Evolutionary conservation across 64 coral and sea anemone species (phyloP), one percentile per base, ranked within the genome.

Genomic region (Stichodactyla mertensii): DNA sequence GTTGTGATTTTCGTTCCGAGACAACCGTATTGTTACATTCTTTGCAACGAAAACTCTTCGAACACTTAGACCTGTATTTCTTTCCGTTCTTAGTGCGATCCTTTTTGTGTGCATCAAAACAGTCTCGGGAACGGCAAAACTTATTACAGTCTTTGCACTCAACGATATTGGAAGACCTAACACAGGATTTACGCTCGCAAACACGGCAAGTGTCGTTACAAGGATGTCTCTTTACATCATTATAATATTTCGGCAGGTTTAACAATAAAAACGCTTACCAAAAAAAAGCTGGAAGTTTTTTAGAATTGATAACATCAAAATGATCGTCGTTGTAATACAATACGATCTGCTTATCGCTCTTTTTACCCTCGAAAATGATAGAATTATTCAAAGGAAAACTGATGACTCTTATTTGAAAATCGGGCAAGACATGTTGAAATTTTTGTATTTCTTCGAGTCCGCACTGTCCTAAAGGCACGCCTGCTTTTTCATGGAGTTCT

Each of bases 181-280:
- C 60, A 85, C 55, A 85, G 64, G 16, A 20, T 22, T 86, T 71
- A 45, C 45, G 64, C 55, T 85, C 83, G 31, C 31, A 51, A 23
- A 11, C 55, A 27, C 14, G 6, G 45, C 22, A 84, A 16, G 18
- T 55, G 9, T 74, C 85, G 18, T 71, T 71, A 71, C 67, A 71
- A 7, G 67, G 67, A 19, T 45, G 36, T 45, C 36, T 45, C 36
- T 45, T 45, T 45, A 2, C 36, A 45, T 45, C 36, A 45, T 45
- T 71, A 19, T 71, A 71, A 27, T 20, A 27, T 71, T 71, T 71
- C 19, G 7, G 26, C 67, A 71, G 7, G 18, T 71, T 19, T 71
- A 11, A 71, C 67, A 71, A 5, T 22, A 71, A 71, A 22, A 71
- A 9, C 67, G 67, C 20, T 27, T 20, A 20, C 67, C 8, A 12